A percentile compares a stretch with the other conserved stretches of the same genome.
These are phyloP conservation scores for Merops nubicus DNA, from an alignment of 2,113 vertebrate species.

Conservation along the genomic window DNA sequence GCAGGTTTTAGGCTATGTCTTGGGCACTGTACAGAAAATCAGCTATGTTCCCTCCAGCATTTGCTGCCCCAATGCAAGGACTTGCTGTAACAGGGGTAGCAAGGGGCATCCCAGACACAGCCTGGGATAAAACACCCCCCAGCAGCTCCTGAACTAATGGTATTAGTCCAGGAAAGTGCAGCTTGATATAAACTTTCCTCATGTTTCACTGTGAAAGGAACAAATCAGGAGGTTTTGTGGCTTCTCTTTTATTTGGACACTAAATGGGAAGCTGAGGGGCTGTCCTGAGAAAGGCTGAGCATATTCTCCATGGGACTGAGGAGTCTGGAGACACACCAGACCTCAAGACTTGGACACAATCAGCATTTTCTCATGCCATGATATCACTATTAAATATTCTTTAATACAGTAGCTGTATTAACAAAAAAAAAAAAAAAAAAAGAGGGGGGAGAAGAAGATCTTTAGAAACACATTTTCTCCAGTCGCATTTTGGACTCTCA, in stretches of 20 bases:
- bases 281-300: background rate
- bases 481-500: background rate
- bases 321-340: background rate
- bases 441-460: fast-evolving
- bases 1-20: background rate
- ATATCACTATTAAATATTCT: background rate
- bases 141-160: background rate
- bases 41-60: background rate
- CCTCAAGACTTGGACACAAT: background rate
- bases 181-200: background rate
- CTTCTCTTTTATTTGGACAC: background rate
- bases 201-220: background rate
- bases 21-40: background rate
- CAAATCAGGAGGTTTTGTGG: fast-evolving
- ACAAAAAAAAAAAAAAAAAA: too few species aligned
- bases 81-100: background rate
- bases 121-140: background rate
- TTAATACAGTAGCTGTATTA: background rate
- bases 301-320: background rate
- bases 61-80: background rate
- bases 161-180: background rate
- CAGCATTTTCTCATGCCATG: background rate
- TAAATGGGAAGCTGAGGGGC: background rate
- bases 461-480: background rate
- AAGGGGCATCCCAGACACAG: background rate